Base-by-base conservation (phyloP, 1,140 invertebrate species). In the Bombus terrestris region DNA sequence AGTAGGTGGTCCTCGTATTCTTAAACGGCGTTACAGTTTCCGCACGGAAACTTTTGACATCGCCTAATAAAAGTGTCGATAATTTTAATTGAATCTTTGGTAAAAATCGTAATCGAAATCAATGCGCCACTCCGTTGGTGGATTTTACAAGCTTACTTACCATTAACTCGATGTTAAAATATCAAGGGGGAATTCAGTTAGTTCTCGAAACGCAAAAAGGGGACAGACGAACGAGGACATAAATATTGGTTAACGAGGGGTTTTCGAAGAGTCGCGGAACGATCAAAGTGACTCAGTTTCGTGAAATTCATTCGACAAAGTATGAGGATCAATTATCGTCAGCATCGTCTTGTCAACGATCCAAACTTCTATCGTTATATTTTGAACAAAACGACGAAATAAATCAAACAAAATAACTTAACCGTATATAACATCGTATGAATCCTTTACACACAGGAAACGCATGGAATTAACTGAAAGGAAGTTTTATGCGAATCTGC, bases 1-100 rank as follows among this genome's bases (percentile, higher is more conserved):
- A 91, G 79, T 85, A 82, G 85, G 82, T 84, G 78, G 88, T 82
- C 86, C 62, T 25, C 15, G 28, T 37, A 28, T 15, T 32, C 37
- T 37, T 69, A 71, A 83, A 76, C 32, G 22, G 28, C 15, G 15
- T 18, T 64, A 2, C 8, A 64, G 25, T 66, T 82, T 43, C 28
- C 28, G 59, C 3, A n/a, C 28, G 25, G 32, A 32, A 78, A 64
- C 2, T 32, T 53, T n/a, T 28, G 12, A 28, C 8, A 18, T 6
- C 39, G 2, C 0, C 5, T n/a, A 39, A 41, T n/a, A 64, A 64
- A n/a, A 32, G 22, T 59, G 1, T 53, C 32, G 13, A 74, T 74
- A 41, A 85, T 59, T 62, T 74, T 75, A 68, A 85, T 81, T 57
- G 37, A 57, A 39, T 68, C 37, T 35, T 53, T n/a, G 25, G 35